Percentiles rank a stretch among this genome's conserved stretches.
phyloP scores from a whole-genome alignment of 2,888 invertebrate genomes.

The Meiosimyza platycephala region DNA sequence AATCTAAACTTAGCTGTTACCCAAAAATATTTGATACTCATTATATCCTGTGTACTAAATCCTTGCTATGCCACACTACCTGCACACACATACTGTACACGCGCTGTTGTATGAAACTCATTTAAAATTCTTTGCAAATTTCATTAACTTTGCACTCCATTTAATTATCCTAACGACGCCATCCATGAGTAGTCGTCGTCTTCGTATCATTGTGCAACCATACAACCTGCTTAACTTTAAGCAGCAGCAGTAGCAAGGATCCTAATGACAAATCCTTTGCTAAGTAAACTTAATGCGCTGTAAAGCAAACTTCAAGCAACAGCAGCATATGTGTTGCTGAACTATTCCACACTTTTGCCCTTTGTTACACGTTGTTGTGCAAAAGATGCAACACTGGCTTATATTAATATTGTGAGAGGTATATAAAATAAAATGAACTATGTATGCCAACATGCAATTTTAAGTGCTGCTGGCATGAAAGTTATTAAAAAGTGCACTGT shows the following conservation, averaged over 20 bases:
- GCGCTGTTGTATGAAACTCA: constrained; percentile 8
- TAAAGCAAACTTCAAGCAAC: constrained; percentile 18
- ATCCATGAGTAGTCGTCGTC: constrained; percentile 1
- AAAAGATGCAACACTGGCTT: not conserved
- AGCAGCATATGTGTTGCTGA: not conserved
- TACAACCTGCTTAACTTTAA: not conserved
- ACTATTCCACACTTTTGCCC: too few species aligned
- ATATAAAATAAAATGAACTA: not conserved
- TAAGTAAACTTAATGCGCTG: constrained; percentile 34
- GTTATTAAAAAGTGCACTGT: too few species aligned
- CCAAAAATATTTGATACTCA: too few species aligned
- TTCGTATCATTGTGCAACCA: not conserved
- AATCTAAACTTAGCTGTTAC: too few species aligned
- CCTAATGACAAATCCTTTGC: constrained; percentile 32
- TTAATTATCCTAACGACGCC: constrained; percentile 27
- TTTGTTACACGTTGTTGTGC: not conserved
- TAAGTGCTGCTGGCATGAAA: too few species aligned
- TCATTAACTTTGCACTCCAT: constrained; percentile 37
- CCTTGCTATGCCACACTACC: too few species aligned
- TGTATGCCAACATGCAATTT: too few species aligned
- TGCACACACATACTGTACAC: too few species aligned
- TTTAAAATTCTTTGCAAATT: constrained; percentile 33
- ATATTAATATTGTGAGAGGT: not conserved
- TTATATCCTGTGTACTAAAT: too few species aligned
- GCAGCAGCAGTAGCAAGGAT: constrained; percentile 9